Conservation (phyloP, 2,797 vertebrate species). For the Arctocebus calabarensis region DNA sequence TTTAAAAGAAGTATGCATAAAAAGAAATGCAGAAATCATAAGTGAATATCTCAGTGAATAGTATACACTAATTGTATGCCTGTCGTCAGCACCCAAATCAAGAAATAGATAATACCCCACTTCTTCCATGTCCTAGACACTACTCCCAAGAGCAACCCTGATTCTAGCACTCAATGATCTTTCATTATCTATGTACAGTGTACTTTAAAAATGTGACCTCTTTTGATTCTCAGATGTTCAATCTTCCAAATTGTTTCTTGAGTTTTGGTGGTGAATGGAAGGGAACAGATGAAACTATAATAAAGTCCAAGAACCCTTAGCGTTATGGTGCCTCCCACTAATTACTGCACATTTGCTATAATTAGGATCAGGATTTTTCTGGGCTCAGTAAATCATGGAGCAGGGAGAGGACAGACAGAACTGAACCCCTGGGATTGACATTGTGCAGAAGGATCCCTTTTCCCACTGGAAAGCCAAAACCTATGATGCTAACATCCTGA, state of each 20-base stretch:
- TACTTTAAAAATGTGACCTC: too few relatives aligned
- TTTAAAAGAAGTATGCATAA: too few relatives aligned
- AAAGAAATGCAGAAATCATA: too few relatives aligned
- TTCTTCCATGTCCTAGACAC: too few relatives aligned
- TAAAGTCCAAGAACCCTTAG: background rate
- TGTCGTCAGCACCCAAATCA: too few relatives aligned
- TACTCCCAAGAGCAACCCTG: background rate
- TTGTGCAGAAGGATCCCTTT: background rate
- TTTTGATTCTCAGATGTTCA: background rate
- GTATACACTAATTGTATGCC: too few relatives aligned
- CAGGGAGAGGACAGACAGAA: background rate
- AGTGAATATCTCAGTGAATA: background rate
- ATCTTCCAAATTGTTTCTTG: background rate
- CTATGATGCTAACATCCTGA: background rate
- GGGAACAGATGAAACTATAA: background rate
- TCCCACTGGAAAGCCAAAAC: background rate
- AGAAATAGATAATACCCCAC: too few relatives aligned
- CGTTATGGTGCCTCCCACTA: background rate
- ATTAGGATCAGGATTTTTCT: background rate
- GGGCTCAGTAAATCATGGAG: background rate
- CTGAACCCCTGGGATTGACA: background rate
- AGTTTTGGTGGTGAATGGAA: background rate
- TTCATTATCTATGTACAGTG: too few relatives aligned
- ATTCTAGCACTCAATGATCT: background rate
- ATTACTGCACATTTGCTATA: background rate